phyloP scores from a whole-genome alignment of 2,797 vertebrate genomes.

The Pygocentrus nattereri region DNA sequence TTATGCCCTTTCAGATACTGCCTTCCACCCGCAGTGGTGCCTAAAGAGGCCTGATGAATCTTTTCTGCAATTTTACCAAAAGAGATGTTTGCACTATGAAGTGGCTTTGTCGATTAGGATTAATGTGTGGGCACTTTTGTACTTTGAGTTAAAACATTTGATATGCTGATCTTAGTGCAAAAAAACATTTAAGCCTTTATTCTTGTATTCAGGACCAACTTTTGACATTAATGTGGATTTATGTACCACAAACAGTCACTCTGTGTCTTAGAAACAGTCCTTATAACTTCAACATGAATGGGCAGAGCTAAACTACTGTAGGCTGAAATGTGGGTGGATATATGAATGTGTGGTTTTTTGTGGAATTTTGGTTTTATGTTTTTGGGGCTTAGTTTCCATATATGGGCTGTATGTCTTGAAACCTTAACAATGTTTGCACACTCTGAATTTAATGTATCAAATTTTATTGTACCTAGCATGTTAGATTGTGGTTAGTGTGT shows the following conservation, averaged over 20 bases:
- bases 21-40: slow-evolving; percentile 30
- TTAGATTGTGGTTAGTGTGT: too few relatives aligned
- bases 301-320: too few relatives aligned
- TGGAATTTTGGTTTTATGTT: too few relatives aligned
- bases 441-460: too few relatives aligned
- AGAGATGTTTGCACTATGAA: slow-evolving; percentile 24
- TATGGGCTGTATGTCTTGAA: too few relatives aligned
- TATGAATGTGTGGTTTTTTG: too few relatives aligned
- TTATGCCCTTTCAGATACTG: slow-evolving; percentile 79
- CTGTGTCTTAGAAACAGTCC: too few relatives aligned
- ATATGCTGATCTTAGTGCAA: neutral
- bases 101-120: neutral
- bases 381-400: too few relatives aligned
- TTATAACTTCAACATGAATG: too few relatives aligned
- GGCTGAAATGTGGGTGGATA: too few relatives aligned
- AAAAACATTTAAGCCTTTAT: neutral
- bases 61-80: slow-evolving; percentile 20
- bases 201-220: neutral
- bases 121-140: neutral
- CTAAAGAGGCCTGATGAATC: slow-evolving; percentile 75
- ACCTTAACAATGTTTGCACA: too few relatives aligned
- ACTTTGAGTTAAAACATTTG: neutral
- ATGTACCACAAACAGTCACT: neutral
- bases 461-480: too few relatives aligned
- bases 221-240: neutral